Percentiles rank a stretch among this genome's conserved stretches.
phyloP scores from a whole-genome alignment of 2,888 invertebrate genomes.

The Seira musarum region DNA sequence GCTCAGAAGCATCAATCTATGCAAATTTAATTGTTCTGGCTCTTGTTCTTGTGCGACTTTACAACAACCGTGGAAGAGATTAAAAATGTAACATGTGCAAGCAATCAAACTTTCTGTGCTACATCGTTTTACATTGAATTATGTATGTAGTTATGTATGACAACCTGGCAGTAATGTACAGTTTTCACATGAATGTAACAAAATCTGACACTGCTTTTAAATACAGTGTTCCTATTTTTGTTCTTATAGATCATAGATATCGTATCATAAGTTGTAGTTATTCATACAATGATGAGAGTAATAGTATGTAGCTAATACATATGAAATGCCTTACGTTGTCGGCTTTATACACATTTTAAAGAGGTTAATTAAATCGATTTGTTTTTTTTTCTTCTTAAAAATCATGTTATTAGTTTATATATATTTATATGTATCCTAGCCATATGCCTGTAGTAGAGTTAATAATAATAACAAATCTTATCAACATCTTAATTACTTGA shows the following conservation, averaged over 20 bases:
- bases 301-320: constrained; percentile 34
- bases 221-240: constrained; percentile 30
- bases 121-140: constrained; percentile 41
- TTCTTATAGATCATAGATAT: constrained; percentile 8
- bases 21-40: constrained; percentile 10
- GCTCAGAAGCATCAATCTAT: constrained; percentile 2
- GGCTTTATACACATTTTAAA: constrained; percentile 16
- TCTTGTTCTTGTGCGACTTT: constrained; percentile 48
- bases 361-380: constrained; percentile 34
- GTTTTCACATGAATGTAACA: constrained; percentile 49
- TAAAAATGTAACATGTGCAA: constrained; percentile 51
- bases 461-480: constrained; percentile 19
- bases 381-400: constrained; percentile 33
- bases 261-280: constrained; percentile 2
- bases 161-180: constrained; percentile 63
- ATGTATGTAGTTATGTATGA: constrained; percentile 43
- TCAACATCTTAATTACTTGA: constrained; percentile 7
- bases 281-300: constrained; percentile 10
- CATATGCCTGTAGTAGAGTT: constrained; percentile 17
- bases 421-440: constrained; percentile 25
- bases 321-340: constrained; percentile 31
- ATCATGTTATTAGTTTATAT: constrained; percentile 32
- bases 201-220: constrained; percentile 39
- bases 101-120: constrained; percentile 53
- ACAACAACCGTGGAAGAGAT: constrained; percentile 63